Evolutionary conservation across 2,888 invertebrate species (phyloP), one percentile per base, ranked within the genome.

Genomic region (Dascillus cervinus): DNA sequence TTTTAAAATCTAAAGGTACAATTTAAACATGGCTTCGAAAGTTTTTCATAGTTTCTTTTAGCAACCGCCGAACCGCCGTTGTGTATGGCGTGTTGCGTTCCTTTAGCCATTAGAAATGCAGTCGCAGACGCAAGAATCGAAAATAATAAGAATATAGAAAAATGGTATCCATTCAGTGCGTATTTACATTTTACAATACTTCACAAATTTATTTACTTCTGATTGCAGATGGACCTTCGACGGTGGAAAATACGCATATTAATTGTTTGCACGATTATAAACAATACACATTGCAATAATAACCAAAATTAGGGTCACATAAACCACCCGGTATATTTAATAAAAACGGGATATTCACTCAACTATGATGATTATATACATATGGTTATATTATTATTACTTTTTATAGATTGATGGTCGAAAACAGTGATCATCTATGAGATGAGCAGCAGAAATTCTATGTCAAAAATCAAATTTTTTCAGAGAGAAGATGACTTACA

Each of bases 1-100:
- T 82, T 6, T 64, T 84, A 43, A 70, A 82, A 29, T 82, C 84
- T 0, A 86, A 86, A 73, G 76, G 82, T 76, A 53, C 9, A 11
- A 13, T 26, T 17, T 6, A 6, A n/a, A n/a, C n/a, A n/a, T n/a
- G n/a, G n/a, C n/a, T n/a, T n/a, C n/a, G n/a, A n/a, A n/a, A n/a
- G n/a, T n/a, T n/a, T n/a, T n/a, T n/a, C n/a, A n/a, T n/a, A n/a
- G n/a, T n/a, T 8, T 17, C 41, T 61, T 61, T 13, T 41, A 79
- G 79, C 77, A 2, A 72, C 75, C 11, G 77, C 75, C 1, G 79
- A 79, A 50, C 79, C 79, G n/a, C 68, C 78, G 0, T 54, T 75
- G 2, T 75, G 73, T 42, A 50, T 78, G 30, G 57, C 73, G 0
- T 58, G 71, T 1, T 66, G 69, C 0, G 58, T 75, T 4, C 53